phyloP scores from a whole-genome alignment of 2,888 invertebrate species.

The Agrotis segetum region DNA sequence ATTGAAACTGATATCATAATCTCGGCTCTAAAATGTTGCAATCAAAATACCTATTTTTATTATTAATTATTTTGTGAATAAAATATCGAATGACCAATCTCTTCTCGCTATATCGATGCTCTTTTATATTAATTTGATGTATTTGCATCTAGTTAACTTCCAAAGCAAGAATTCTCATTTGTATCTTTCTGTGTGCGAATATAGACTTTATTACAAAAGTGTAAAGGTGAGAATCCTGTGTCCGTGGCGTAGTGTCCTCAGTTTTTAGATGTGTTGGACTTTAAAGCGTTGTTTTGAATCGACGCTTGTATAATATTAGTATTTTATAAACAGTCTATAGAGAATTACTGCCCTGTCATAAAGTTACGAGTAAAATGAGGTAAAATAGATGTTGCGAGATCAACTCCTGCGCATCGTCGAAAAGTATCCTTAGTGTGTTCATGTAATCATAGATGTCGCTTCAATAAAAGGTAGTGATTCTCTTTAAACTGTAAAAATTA shows the following conservation, averaged over 20 bases:
- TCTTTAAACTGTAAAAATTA: slow-evolving; percentile 9
- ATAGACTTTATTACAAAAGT: slow-evolving; percentile 35
- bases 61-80: slow-evolving; percentile 18
- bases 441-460: neutral
- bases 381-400: neutral
- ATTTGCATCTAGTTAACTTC: slow-evolving; percentile 10
- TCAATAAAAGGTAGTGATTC: slow-evolving; percentile 7
- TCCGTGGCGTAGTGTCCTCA: slow-evolving; percentile 23
- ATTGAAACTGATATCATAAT: slow-evolving; percentile 25
- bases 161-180: slow-evolving; percentile 46
- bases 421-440: neutral
- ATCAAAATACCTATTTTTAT: slow-evolving; percentile 21
- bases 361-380: neutral
- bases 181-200: slow-evolving; percentile 38
- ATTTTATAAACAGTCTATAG: slow-evolving; percentile 13
- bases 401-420: neutral
- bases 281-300: slow-evolving; percentile 36
- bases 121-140: slow-evolving; percentile 34
- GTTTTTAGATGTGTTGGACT: slow-evolving; percentile 21
- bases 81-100: slow-evolving; percentile 52
- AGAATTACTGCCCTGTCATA: slow-evolving; percentile 3
- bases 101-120: slow-evolving; percentile 29
- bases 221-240: slow-evolving; percentile 42
- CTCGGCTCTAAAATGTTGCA: slow-evolving; percentile 12
- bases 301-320: slow-evolving; percentile 39